These are phyloP conservation scores for Avahi laniger DNA, from an alignment of 2,797 vertebrate species.

Conservation along the genomic window DNA sequence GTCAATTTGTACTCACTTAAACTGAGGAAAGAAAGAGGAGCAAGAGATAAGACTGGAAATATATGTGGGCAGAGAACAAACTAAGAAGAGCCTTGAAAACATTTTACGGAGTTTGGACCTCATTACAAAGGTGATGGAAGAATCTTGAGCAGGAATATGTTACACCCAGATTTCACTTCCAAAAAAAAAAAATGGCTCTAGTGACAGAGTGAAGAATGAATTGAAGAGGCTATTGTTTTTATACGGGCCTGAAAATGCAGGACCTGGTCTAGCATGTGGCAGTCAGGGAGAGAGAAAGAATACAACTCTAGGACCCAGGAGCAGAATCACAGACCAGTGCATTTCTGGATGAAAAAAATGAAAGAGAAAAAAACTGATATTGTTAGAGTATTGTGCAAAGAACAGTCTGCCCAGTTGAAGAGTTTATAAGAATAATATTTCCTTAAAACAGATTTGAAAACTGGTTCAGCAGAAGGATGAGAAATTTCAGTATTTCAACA, in stretches of 20 bases:
- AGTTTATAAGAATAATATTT: not conserved
- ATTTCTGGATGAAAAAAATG: not conserved
- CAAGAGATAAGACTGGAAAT: not conserved
- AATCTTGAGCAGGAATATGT: not conserved
- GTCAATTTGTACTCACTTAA: not conserved
- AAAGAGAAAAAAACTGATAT: not conserved
- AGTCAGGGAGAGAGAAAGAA: not conserved
- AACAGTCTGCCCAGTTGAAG: not conserved
- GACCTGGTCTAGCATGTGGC: not conserved
- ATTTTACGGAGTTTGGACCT: not conserved
- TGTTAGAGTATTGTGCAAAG: not conserved
- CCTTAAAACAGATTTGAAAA: not conserved
- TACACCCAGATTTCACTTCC: not conserved
- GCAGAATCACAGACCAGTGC: not conserved
- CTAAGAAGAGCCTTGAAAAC: not conserved
- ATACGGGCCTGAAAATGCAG: not conserved
- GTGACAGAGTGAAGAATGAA: not conserved
- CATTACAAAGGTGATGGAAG: not conserved
- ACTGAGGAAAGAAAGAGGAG: not conserved
- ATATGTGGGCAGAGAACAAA: not conserved
- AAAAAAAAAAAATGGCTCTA: not conserved
- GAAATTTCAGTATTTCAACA: not conserved
- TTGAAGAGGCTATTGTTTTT: not conserved
- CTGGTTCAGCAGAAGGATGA: not conserved
- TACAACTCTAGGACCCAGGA: not conserved